Evolutionary conservation across 2,888 invertebrate genomes (phyloP).

Genomic region (Stratiomys singularior): DNA sequence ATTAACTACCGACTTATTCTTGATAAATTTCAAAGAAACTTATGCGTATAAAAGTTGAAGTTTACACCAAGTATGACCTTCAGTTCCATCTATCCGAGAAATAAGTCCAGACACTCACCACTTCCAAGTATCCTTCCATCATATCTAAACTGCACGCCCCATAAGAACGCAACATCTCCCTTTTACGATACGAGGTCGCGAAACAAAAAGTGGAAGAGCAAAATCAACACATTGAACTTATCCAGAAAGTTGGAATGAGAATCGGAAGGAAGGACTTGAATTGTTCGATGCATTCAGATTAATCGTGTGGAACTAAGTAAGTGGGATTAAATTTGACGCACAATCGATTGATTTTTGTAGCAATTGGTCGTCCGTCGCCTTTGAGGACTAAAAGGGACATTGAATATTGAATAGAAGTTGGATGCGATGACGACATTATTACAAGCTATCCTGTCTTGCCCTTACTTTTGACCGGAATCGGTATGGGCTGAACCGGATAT

Average conservation of each 20-base stretch:
- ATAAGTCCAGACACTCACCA: neutral
- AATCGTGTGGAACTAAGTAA: slow-evolving; percentile 47
- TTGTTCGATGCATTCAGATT: slow-evolving; percentile 46
- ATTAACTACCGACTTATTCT: no score
- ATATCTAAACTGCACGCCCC: slow-evolving; percentile 9
- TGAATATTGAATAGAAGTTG: neutral
- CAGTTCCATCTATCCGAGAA: slow-evolving; percentile 1
- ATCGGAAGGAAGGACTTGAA: slow-evolving; percentile 43
- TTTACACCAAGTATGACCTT: neutral
- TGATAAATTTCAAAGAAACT: no score
- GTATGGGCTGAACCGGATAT: slow-evolving; percentile 24
- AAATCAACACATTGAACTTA: neutral
- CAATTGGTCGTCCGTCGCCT: slow-evolving; percentile 25
- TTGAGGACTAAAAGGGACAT: neutral
- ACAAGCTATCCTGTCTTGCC: neutral
- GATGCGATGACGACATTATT: slow-evolving; percentile 38
- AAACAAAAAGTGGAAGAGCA: slow-evolving; percentile 3
- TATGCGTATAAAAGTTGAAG: slow-evolving; percentile 9
- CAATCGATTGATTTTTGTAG: slow-evolving; percentile 45
- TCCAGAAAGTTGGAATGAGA: neutral
- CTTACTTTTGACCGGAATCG: neutral
- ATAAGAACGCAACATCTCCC: neutral
- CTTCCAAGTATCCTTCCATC: slow-evolving; percentile 36
- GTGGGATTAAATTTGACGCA: slow-evolving; percentile 47
- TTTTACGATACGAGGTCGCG: neutral